Percentiles rank a stretch among this genome's conserved stretches.
Conservation (phyloP, 1,140 invertebrate species). For the Cotesia chilonis region DNA sequence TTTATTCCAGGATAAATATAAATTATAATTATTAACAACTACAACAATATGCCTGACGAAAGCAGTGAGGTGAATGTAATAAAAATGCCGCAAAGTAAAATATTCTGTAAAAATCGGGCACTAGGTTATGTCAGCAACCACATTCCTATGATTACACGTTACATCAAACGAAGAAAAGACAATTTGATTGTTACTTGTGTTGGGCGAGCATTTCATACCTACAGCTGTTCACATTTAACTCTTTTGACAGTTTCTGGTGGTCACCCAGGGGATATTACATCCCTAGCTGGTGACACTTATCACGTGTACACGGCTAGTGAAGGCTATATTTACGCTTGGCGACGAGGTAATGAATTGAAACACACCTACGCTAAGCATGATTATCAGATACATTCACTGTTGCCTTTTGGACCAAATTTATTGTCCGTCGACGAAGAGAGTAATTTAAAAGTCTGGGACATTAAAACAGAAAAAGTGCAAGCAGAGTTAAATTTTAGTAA, state of each 20-base stretch:
- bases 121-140: conserved; percentile 94
- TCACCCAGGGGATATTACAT: conserved; percentile 84
- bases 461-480: conserved; percentile 76
- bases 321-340: conserved; percentile 85
- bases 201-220: conserved; percentile 91
- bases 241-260: conserved; percentile 83
- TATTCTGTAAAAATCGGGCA: conserved; percentile 84
- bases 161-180: conserved; percentile 86
- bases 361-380: conserved; percentile 84
- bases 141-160: conserved; percentile 84
- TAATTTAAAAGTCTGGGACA: conserved; percentile 85
- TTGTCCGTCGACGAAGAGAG: conserved; percentile 86
- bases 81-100: conserved; percentile 70
- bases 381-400: conserved; percentile 76
- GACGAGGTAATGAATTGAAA: conserved; percentile 84
- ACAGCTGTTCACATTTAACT: conserved; percentile 83
- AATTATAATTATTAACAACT: no score
- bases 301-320: conserved; percentile 86
- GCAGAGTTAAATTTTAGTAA: conserved; percentile 77
- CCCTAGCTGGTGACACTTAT: conserved; percentile 80
- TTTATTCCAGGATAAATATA: no score
- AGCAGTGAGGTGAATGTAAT: no score
- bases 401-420: conserved; percentile 88
- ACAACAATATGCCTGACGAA: no score
- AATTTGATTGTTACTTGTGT: conserved; percentile 89